Evolutionary conservation across 2,797 vertebrate genomes (phyloP).

Genomic region (Rhadinocentrus ornatus): DNA sequence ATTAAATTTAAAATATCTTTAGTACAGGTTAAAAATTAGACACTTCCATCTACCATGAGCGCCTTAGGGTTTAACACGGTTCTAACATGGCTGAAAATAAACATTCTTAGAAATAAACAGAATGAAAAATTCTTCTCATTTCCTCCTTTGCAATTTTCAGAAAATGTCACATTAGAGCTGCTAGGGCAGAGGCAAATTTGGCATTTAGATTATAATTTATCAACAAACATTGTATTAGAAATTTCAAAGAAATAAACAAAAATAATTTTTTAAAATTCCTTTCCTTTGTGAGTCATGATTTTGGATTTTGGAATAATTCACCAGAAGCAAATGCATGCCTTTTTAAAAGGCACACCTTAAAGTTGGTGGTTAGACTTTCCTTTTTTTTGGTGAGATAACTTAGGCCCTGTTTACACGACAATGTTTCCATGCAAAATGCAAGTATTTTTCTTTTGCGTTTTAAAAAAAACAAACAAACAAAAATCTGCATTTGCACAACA

Average conservation of each 20-base stretch:
- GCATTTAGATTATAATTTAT: conserved; percentile 59
- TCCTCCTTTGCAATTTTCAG: conserved; percentile 54
- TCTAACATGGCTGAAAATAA: conserved; percentile 83
- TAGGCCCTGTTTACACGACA: too few species aligned
- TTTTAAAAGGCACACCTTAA: conserved; percentile 66
- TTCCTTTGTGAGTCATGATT: conserved; percentile 50
- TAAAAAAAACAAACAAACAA: too few species aligned
- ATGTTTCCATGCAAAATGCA: too few species aligned
- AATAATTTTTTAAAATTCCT: conserved; percentile 34
- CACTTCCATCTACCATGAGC: conserved; percentile 83
- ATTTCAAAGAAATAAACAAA: conserved; percentile 26
- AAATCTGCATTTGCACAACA: too few species aligned
- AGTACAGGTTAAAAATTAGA: conserved; percentile 88
- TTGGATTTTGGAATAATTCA: conserved; percentile 56
- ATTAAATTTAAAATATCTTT: conserved; percentile 91
- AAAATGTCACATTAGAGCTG: conserved; percentile 77
- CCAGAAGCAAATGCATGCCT: conserved; percentile 56
- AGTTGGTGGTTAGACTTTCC: conserved; percentile 75
- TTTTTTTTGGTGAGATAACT: conserved; percentile 64
- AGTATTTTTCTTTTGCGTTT: too few species aligned
- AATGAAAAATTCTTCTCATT: conserved; percentile 53
- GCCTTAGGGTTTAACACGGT: conserved; percentile 76
- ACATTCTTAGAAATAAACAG: conserved; percentile 66
- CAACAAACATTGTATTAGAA: conserved; percentile 56
- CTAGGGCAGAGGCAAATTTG: conserved; percentile 84